A percentile compares a stretch with the other conserved stretches of the same genome.
phyloP scores from a whole-genome alignment of 2,797 vertebrate genomes.

The Siniperca undulata region DNA sequence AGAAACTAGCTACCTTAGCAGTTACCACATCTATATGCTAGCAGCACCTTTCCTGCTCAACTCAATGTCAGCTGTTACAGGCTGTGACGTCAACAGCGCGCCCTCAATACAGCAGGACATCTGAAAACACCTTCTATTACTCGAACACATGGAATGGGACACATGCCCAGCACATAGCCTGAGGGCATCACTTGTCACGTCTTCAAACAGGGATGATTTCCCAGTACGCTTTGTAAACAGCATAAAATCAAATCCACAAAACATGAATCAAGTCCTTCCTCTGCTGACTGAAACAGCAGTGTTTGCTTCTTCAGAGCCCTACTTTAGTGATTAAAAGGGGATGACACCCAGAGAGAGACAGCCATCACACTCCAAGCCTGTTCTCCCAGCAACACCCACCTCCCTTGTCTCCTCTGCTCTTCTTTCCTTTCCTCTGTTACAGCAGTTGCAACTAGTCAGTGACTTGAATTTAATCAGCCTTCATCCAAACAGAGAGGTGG shows the following conservation, averaged over 20 bases:
- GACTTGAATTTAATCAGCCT: slow-evolving; percentile 82
- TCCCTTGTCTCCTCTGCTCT: slow-evolving; percentile 44
- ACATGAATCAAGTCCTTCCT: slow-evolving; percentile 49
- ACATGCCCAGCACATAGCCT: slow-evolving; percentile 57
- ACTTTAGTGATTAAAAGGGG: slow-evolving; percentile 65
- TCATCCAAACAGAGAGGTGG: slow-evolving; percentile 71
- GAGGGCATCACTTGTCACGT: slow-evolving; percentile 42
- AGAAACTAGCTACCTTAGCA: slow-evolving; percentile 12
- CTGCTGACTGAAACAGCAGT: slow-evolving; percentile 45
- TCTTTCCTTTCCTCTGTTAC: slow-evolving; percentile 59
- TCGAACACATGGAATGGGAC: slow-evolving; percentile 29
- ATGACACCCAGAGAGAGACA: slow-evolving; percentile 61
- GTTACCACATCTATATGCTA: background rate
- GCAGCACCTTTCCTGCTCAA: background rate
- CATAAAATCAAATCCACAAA: slow-evolving; percentile 58
- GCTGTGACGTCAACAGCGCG: slow-evolving; percentile 20
- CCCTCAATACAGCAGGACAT: slow-evolving; percentile 43
- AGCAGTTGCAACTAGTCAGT: slow-evolving; percentile 63
- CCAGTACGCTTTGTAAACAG: slow-evolving; percentile 47
- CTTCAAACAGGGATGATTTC: slow-evolving; percentile 54
- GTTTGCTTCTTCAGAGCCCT: slow-evolving; percentile 48
- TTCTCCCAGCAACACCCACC: slow-evolving; percentile 44
- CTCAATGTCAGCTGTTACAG: slow-evolving; percentile 12
- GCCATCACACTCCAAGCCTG: slow-evolving; percentile 49
- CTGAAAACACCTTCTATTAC: slow-evolving; percentile 62